Evolutionary conservation across 2,113 vertebrate genomes (phyloP).

Genomic region (Anguilla japonica): DNA sequence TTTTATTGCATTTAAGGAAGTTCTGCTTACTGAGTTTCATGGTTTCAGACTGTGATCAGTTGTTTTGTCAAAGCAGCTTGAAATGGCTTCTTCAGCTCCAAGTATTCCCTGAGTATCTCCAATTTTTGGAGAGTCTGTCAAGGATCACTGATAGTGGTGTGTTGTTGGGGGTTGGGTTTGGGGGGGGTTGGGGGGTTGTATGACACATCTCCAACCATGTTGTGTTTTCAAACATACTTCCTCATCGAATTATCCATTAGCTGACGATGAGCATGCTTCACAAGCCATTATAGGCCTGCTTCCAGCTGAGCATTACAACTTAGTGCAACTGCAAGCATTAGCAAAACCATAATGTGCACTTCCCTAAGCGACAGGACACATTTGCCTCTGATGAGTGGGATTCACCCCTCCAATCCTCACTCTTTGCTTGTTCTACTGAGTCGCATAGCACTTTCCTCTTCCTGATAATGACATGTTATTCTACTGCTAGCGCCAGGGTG

Average conservation of each 20-base stretch:
- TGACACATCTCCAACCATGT: background rate
- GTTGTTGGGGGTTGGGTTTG: too few relatives aligned
- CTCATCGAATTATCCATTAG: background rate
- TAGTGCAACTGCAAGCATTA: background rate
- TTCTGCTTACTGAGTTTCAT: background rate
- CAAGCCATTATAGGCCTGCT: background rate
- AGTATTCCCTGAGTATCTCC: too few relatives aligned
- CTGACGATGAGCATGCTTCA: background rate
- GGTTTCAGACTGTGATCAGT: too few relatives aligned
- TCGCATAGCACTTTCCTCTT: background rate
- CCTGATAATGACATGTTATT: background rate
- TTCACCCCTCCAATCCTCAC: background rate
- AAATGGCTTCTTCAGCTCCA: too few relatives aligned
- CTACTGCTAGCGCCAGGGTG: background rate
- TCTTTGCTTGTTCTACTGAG: background rate
- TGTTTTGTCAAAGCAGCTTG: too few relatives aligned
- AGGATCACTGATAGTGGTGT: background rate
- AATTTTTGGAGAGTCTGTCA: background rate
- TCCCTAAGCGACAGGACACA: background rate
- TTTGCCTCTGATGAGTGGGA: background rate
- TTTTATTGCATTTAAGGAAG: background rate
- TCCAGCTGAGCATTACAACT: background rate
- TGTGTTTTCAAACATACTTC: background rate
- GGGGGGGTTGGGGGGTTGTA: too few relatives aligned
- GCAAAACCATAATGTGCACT: slow-evolving; percentile 5